These are phyloP conservation scores for Eleutherodactylus coqui DNA, from an alignment of 2,797 vertebrate species.

Conservation along the genomic window DNA sequence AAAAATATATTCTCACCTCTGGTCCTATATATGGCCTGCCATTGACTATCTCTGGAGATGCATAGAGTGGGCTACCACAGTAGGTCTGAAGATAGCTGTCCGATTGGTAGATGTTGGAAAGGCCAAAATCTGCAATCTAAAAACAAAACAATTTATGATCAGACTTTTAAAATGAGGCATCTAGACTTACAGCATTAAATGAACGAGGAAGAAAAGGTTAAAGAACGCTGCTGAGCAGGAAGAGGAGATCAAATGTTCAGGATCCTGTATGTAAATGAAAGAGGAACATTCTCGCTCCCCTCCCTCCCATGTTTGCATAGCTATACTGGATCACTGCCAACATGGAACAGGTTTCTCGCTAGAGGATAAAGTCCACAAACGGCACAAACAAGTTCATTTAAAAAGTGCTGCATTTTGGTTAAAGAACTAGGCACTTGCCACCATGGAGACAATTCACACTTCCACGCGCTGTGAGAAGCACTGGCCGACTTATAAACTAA, in stretches of 20 bases:
- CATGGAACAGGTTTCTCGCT: conserved; percentile 6
- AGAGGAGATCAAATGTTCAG: neutral
- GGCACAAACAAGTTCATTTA: neutral
- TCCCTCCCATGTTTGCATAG: conserved; percentile 53
- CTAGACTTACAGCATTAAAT: neutral
- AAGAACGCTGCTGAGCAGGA: neutral
- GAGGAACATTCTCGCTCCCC: conserved; percentile 35
- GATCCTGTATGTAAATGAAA: conserved; percentile 36
- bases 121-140: conserved; percentile 96
- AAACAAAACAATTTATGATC: neutral
- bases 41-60: conserved; percentile 95
- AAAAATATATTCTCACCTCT: conserved; percentile 72
- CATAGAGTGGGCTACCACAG: conserved; percentile 95
- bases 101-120: conserved; percentile 90
- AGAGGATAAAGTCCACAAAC: conserved; percentile 58
- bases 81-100: conserved; percentile 91
- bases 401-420: neutral
- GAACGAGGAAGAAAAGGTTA: neutral
- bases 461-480: neutral
- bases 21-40: conserved; percentile 93
- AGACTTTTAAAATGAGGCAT: no score
- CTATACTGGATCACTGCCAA: conserved; percentile 46
- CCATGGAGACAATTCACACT: neutral
- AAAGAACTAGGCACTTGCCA: neutral
- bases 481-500: neutral